Evolutionary conservation across 2,888 invertebrate genomes (phyloP), one percentile per base, ranked within the genome.

Genomic region (Parnassius mnemosyne): DNA sequence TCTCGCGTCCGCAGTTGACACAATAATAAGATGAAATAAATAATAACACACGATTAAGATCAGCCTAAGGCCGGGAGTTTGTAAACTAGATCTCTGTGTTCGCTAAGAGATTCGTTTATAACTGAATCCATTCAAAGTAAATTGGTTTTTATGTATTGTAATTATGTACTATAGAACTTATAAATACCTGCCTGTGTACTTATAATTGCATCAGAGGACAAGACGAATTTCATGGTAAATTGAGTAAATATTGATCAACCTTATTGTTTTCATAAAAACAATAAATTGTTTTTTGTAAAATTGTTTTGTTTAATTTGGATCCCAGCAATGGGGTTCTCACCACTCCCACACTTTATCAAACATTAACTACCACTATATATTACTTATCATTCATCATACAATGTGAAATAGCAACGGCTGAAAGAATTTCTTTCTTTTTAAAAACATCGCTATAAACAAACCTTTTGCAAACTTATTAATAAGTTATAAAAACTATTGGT

Each of bases 101-200:
- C 60, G 63, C 54, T 49, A 58, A 59, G 52, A 52, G 60, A 63
- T 63, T 56, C 53, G 53, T 47, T 53, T 63, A 56, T 56, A 60
- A 60, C 60, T 47, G 60, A 60, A 60, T 60, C 56, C 59, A 53
- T 63, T 60, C 52, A 60, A 47, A 56, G 47, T 59, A 51, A 63
- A 63, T 60, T 63, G 55, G 56, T 63, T 63, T 63, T 63, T 63
- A 60, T 60, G 63, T 60, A 63, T 60, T 63, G 63, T 63, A 63
- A 63, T 60, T 63, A 63, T 63, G 63, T 63, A 63, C 63, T 59
- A 63, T 63, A 63, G 56, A 63, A 63, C 52, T 55, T 60, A 63
- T 63, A 47, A 63, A 63, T 56, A 58, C 63, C 59, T 63, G 60
- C 63, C 59, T 63, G 49, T 63, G 63, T 63, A 63, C 63, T 63